A percentile compares a stretch with the other conserved stretches of the same genome.
Evolutionary conservation across 2,113 vertebrate genomes (phyloP).

Genomic region (Craseonycteris thonglongyai): DNA sequence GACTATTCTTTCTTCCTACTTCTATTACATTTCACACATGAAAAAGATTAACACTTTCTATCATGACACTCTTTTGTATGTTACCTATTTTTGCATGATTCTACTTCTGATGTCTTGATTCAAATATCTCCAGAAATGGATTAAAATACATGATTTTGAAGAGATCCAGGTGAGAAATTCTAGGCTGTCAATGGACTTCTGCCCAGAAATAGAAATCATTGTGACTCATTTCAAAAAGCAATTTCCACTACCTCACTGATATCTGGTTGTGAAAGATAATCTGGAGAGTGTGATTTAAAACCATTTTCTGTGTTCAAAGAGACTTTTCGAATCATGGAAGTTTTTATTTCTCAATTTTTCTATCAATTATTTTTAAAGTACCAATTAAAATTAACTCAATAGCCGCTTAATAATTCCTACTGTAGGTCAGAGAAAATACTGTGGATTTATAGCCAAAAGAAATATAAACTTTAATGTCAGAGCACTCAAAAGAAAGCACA

Average conservation of each 20-base stretch:
- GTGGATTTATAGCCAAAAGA: not conserved
- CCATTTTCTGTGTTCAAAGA: not conserved
- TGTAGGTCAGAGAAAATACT: not conserved
- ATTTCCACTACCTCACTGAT: not conserved
- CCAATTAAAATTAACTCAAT: not conserved
- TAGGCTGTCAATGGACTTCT: not conserved
- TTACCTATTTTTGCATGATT: not conserved
- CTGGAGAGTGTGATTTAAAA: not conserved
- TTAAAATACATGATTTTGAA: slow-evolving; percentile 13
- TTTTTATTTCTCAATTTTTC: not conserved
- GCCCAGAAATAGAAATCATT: not conserved
- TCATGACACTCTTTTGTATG: not conserved
- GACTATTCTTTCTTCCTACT: not conserved
- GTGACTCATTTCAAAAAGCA: slow-evolving; percentile 20
- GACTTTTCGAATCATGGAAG: not conserved
- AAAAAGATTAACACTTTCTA: slow-evolving; percentile 20
- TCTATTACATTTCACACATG: slow-evolving; percentile 47
- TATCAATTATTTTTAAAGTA: not conserved
- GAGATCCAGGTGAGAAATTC: not conserved
- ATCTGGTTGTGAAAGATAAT: not conserved
- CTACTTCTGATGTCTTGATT: slow-evolving; percentile 19
- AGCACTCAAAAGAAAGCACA: not conserved
- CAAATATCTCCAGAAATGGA: not conserved
- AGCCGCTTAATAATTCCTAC: not conserved
- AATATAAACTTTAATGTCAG: not conserved